phyloP scores from a whole-genome alignment of 1,140 invertebrate species.

The Melipona quadrifasciata region DNA sequence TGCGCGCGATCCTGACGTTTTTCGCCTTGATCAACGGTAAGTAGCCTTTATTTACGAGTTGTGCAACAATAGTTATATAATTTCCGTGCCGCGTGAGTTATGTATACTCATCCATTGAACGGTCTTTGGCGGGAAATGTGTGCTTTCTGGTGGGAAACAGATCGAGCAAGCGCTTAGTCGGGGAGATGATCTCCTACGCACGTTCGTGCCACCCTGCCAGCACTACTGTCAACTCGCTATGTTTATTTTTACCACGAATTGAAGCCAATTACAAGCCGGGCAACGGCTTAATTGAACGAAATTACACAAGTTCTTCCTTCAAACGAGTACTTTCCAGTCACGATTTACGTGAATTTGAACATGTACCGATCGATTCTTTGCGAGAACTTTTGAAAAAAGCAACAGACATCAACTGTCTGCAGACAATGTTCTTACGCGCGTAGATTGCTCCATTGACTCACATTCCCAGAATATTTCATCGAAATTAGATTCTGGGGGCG shows the following conservation, averaged over 20 bases:
- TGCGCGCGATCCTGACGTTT: slow-evolving; percentile 76
- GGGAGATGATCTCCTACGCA: slow-evolving; percentile 72
- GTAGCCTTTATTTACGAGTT: slow-evolving; percentile 77
- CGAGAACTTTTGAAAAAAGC: neutral
- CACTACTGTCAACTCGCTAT: slow-evolving; percentile 65
- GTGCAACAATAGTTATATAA: slow-evolving; percentile 78
- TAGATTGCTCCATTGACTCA: neutral
- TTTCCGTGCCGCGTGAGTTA: slow-evolving; percentile 62
- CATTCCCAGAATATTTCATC: neutral
- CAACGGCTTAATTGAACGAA: slow-evolving; percentile 38
- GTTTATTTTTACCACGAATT: slow-evolving; percentile 74
- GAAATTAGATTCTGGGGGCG: neutral
- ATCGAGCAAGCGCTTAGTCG: slow-evolving; percentile 16
- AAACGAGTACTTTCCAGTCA: slow-evolving; percentile 16
- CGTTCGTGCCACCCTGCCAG: slow-evolving; percentile 62
- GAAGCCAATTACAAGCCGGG: slow-evolving; percentile 41
- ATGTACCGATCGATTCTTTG: neutral
- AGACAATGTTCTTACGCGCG: neutral
- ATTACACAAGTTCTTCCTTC: slow-evolving; percentile 18
- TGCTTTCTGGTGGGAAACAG: slow-evolving; percentile 18
- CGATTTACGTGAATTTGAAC: neutral
- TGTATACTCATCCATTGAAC: slow-evolving; percentile 39
- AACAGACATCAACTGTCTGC: slow-evolving; percentile 5
- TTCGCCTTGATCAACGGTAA: slow-evolving; percentile 78
- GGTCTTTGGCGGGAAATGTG: slow-evolving; percentile 62